Conservation (phyloP, 1,140 invertebrate genomes). For the Melipona quadrifasciata region DNA sequence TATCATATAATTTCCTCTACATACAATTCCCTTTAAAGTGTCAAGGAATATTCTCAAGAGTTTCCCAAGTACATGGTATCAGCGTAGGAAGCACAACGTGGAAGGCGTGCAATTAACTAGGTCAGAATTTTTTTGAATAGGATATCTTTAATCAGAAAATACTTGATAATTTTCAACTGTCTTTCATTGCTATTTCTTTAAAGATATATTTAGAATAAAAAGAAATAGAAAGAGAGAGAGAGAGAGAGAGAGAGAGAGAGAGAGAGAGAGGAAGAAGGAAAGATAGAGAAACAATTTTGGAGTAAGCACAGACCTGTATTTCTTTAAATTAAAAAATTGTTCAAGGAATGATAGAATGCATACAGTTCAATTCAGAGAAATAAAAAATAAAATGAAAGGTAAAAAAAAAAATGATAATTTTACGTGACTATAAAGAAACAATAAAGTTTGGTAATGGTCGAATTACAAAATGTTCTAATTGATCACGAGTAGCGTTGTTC, state of each 20-base stretch:
- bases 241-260: too few relatives aligned
- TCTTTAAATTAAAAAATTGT: neutral
- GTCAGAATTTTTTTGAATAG: neutral
- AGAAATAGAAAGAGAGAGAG: too few relatives aligned
- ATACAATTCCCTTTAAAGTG: neutral
- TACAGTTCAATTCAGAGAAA: neutral
- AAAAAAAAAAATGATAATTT: neutral
- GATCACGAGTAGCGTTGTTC: slow-evolving; percentile 40
- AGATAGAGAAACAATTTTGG: neutral
- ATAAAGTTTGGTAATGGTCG: neutral
- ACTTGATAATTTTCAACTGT: neutral
- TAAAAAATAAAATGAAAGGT: too few relatives aligned
- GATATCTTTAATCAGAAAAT: neutral
- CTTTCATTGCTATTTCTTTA: neutral
- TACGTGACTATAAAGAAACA: neutral
- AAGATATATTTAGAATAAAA: neutral
- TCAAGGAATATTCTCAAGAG: slow-evolving; percentile 54
- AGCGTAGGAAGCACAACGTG: slow-evolving; percentile 37
- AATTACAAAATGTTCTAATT: slow-evolving; percentile 35
- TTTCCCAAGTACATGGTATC: slow-evolving; percentile 44
- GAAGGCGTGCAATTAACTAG: slow-evolving; percentile 51
- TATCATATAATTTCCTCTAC: slow-evolving; percentile 53
- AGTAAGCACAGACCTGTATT: neutral
- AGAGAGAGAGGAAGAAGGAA: too few relatives aligned
- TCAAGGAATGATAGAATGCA: neutral